Percentiles rank a stretch among this genome's conserved stretches.
Conservation (phyloP, 2,888 invertebrate genomes). For the Cinara cedri region DNA sequence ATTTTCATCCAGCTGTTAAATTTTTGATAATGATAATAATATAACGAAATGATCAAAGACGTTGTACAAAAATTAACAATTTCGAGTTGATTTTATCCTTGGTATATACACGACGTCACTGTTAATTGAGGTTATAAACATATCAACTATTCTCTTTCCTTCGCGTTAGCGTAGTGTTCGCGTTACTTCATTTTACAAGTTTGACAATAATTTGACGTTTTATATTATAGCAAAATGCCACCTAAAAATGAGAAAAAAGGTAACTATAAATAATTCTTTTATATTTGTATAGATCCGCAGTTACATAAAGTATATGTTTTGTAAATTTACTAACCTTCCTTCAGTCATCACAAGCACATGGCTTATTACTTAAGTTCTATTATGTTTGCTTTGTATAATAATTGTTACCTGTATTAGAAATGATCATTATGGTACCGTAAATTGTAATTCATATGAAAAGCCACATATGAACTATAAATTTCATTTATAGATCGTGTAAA, state of each 20-base stretch:
- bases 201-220: neutral
- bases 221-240: constrained; percentile 28
- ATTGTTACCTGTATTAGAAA: neutral
- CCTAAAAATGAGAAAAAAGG: constrained; percentile 52
- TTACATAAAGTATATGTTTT: neutral
- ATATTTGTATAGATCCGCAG: neutral
- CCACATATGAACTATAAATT: no score
- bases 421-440: no score
- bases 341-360: constrained; percentile 38
- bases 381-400: neutral
- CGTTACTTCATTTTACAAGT: neutral
- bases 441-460: no score
- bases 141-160: constrained; percentile 30
- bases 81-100: constrained; percentile 2
- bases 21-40: no score
- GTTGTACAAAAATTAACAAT: no score
- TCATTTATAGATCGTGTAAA: no score
- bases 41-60: neutral
- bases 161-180: constrained; percentile 20
- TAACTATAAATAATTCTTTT: constrained; percentile 19
- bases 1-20: no score
- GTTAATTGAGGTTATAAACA: constrained; percentile 54
- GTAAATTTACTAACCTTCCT: neutral
- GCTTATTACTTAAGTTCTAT: neutral
- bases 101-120: constrained; percentile 38